Base-by-base conservation (phyloP, 2,113 vertebrate genomes). In the Danio rerio region DNA sequence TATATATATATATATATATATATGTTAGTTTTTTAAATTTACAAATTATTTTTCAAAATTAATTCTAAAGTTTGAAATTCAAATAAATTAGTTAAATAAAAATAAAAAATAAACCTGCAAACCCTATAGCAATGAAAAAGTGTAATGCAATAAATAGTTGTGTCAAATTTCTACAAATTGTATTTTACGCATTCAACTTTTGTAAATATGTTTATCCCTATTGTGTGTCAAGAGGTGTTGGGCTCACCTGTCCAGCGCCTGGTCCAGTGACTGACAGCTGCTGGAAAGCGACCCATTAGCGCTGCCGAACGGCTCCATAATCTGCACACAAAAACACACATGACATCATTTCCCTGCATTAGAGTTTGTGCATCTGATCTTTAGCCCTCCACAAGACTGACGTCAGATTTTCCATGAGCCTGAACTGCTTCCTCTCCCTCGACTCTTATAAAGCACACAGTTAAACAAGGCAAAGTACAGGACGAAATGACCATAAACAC, bases 231-330 rank as follows among this genome's bases (percentile, higher is more conserved):
- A 70, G 7, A 9, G 3, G 49, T 58, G 1, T 47, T 78, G 59
- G 58, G 77, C 90, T 92, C 89, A 97, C 96, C 96, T 97, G 94
- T 97, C 96, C 90, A 96, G 88, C 3, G 96, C 95, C 78, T 96
- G 95, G 88, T 97, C 95, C 91, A 96, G 92, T 40, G 96, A 98
- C 73, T 97, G 96, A 87, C 96, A 97, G 92, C 96, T 97, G 90
- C 95, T 96, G 10, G 96, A 96, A 69, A 96, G 92, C 0, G 96
- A 97, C 20, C 93, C 94, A 9, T 95, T 94, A 0, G 95, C 92
- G 69, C 96, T 97, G 85, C 95, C 94, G 78, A 96, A 97, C n/a
- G 95, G 93, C 86, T 96, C 95, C 85, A 96, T 83, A 87, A 96
- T 92, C 96, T 97, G 89, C 63, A 84, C 87, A 87, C 58, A 88